Percentiles rank a stretch among this genome's conserved stretches.
Evolutionary conservation across 1,140 invertebrate genomes (phyloP).

Genomic region (Brachionus rotundiformis): DNA sequence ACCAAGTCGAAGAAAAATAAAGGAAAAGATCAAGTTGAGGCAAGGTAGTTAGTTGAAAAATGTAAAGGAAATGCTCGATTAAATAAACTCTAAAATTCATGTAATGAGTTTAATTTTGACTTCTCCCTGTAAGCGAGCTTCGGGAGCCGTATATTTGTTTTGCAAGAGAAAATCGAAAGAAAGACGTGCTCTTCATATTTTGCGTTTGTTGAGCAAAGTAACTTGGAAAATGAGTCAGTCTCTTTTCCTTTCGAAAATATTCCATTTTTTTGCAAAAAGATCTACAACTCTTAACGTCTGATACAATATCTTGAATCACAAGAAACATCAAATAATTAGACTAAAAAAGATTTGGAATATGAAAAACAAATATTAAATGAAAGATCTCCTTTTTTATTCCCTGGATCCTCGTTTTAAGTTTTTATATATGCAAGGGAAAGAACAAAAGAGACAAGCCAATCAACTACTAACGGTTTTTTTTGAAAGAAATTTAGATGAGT

Average conservation of each 20-base stretch:
- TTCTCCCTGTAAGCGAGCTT: slow-evolving; percentile 53
- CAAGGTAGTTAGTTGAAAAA: slow-evolving; percentile 53
- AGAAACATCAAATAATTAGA: not conserved
- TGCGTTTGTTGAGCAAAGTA: not conserved
- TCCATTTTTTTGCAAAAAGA: not conserved
- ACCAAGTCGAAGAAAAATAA: slow-evolving; percentile 53
- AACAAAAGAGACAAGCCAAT: not conserved
- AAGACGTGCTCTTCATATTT: not conserved
- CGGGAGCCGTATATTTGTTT: slow-evolving; percentile 54
- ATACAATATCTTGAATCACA: not conserved
- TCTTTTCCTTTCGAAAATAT: not conserved
- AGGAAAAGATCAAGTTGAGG: slow-evolving; percentile 54
- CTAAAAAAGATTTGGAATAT: not conserved
- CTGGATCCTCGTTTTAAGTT: not conserved
- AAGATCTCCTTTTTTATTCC: not conserved
- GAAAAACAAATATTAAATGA: not conserved
- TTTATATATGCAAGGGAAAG: not conserved
- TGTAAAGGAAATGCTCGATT: slow-evolving; percentile 19
- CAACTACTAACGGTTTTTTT: not conserved
- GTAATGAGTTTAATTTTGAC: slow-evolving; percentile 56
- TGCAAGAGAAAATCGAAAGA: not conserved
- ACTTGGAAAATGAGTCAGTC: not conserved
- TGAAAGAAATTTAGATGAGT: not conserved
- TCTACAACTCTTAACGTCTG: not conserved
- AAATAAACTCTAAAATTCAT: slow-evolving; percentile 51